phyloP scores from a whole-genome alignment of 2,113 vertebrate species.

The Anser cygnoides region DNA sequence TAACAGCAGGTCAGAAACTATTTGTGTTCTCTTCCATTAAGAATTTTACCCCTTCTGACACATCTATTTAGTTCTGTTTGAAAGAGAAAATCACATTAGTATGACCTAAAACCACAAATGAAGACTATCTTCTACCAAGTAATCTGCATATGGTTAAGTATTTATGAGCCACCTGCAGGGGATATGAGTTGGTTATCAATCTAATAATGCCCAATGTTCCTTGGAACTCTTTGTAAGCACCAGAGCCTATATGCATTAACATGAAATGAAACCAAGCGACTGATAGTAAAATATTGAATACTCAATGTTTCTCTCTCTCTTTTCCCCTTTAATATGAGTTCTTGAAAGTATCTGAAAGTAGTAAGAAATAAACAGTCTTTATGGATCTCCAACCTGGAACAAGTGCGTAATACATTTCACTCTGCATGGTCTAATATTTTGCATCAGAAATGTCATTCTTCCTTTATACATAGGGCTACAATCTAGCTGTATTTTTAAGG shows the following conservation, averaged over 20 bases:
- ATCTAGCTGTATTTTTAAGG: slow-evolving; percentile 13
- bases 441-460: slow-evolving; percentile 36
- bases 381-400: neutral
- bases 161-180: slow-evolving; percentile 86
- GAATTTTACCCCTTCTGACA: slow-evolving; percentile 85
- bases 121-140: slow-evolving; percentile 72
- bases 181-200: slow-evolving; percentile 87
- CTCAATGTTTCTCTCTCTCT: neutral
- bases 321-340: neutral
- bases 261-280: slow-evolving; percentile 75
- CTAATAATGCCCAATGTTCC: slow-evolving; percentile 77
- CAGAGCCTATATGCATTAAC: slow-evolving; percentile 72
- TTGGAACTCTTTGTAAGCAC: slow-evolving; percentile 76
- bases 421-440: slow-evolving; percentile 39
- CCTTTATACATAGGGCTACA: neutral
- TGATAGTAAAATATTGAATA: slow-evolving; percentile 64
- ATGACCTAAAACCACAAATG: slow-evolving; percentile 82
- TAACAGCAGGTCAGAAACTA: slow-evolving; percentile 83
- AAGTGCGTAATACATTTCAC: slow-evolving; percentile 21
- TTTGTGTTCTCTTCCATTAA: slow-evolving; percentile 87
- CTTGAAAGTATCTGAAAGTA: slow-evolving; percentile 24
- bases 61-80: slow-evolving; percentile 82
- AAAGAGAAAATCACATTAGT: slow-evolving; percentile 82
- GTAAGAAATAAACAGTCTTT: slow-evolving; percentile 53
- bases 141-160: slow-evolving; percentile 81